Evolutionary conservation across 2,888 invertebrate genomes (phyloP).

Genomic region (Argyresthia albistria): DNA sequence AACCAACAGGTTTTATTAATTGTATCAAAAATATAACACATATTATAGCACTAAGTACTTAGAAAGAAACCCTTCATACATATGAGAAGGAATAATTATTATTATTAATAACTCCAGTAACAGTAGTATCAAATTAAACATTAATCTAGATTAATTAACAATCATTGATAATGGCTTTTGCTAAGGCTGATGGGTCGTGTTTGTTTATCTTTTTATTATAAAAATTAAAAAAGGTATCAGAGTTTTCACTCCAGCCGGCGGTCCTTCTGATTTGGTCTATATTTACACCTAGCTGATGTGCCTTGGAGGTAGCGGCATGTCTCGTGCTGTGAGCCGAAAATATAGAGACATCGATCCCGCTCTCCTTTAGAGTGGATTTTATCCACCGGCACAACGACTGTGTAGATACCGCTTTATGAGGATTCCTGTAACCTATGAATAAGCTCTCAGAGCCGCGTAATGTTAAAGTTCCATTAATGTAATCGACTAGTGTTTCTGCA

Average conservation of each 20-base stretch:
- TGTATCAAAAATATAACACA: background rate
- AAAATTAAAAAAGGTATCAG: background rate
- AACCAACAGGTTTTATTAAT: background rate
- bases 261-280: background rate
- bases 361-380: background rate
- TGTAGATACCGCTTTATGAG: background rate
- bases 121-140: background rate
- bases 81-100: background rate
- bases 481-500: slow-evolving; percentile 5
- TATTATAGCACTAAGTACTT: background rate
- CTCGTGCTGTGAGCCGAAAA: background rate
- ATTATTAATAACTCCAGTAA: background rate
- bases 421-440: slow-evolving; percentile 10
- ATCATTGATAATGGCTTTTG: background rate
- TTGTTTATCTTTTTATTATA: background rate
- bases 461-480: slow-evolving; percentile 1
- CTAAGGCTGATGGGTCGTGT: background rate
- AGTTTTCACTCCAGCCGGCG: background rate
- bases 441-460: background rate
- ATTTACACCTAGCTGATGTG: background rate
- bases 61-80: background rate
- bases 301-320: background rate
- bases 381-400: background rate
- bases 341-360: background rate
- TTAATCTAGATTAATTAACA: background rate